Conservation (phyloP, 2,888 invertebrate genomes). For the Altica lythri region DNA sequence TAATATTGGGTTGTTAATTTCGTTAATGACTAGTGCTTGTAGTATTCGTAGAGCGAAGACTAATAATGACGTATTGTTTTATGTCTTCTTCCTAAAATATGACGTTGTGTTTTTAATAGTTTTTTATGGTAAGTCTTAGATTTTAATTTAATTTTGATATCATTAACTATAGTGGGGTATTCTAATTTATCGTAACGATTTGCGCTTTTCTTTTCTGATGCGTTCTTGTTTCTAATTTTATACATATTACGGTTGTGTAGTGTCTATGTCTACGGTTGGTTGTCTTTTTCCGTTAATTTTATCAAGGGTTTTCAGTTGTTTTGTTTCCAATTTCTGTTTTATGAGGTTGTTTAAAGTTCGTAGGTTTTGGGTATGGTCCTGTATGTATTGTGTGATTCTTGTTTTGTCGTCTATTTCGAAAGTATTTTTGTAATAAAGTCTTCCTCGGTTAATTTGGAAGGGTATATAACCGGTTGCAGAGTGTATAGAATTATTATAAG, state of each 20-base stretch:
- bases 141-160: slow-evolving; percentile 8
- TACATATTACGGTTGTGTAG: not conserved
- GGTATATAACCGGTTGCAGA: slow-evolving; percentile 8
- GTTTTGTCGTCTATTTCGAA: slow-evolving; percentile 9
- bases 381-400: not conserved
- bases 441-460: slow-evolving; percentile 14
- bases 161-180: not conserved
- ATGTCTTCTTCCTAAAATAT: slow-evolving; percentile 9
- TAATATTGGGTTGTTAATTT: not conserved
- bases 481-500: slow-evolving; percentile 21
- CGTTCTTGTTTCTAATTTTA: not conserved
- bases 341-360: not conserved
- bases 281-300: slow-evolving; percentile 1
- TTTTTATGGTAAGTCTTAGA: slow-evolving; percentile 8
- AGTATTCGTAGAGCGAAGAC: slow-evolving; percentile 1
- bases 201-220: not conserved
- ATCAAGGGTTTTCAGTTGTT: not conserved
- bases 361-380: no score
- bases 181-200: no score
- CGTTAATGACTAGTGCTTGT: not conserved
- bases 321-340: slow-evolving; percentile 1
- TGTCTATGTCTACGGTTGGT: slow-evolving; percentile 1
- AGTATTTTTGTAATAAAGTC: slow-evolving; percentile 3
- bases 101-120: no score
- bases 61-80: not conserved